phyloP scores from a whole-genome alignment of 2,888 invertebrate species.

The Pardosa pseudoannulata region DNA sequence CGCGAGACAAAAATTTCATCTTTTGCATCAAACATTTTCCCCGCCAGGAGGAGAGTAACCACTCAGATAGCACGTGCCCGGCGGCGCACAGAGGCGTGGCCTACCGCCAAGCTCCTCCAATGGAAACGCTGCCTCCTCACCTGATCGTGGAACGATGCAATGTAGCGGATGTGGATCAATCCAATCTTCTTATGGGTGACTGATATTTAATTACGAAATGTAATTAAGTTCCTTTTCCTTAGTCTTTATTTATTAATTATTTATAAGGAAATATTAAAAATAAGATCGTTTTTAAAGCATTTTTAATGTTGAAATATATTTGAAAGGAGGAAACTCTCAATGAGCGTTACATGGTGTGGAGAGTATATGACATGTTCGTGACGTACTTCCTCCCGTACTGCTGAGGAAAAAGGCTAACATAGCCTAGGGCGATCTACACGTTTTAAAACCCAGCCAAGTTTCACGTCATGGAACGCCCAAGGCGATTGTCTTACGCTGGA shows the following conservation, averaged over 20 bases:
- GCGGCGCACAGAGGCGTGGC: constrained; percentile 61
- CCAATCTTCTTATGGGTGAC: constrained; percentile 21
- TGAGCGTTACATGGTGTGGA: constrained; percentile 28
- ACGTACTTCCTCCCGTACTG: constrained; percentile 54
- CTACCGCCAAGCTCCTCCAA: constrained; percentile 35
- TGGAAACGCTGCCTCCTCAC: constrained; percentile 57
- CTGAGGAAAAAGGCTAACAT: constrained; percentile 63
- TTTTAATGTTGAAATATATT: background rate
- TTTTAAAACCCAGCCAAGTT: constrained; percentile 67
- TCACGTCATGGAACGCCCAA: constrained; percentile 66
- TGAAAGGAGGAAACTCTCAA: background rate
- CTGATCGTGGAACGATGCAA: constrained; percentile 71
- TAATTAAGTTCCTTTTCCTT: background rate
- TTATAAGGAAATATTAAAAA: background rate
- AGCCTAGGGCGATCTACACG: constrained; percentile 66
- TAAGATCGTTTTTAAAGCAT: background rate
- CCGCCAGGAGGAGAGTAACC: constrained; percentile 30
- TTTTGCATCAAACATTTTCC: background rate
- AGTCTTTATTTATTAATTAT: background rate
- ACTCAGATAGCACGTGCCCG: constrained; percentile 69
- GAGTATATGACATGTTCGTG: constrained; percentile 62
- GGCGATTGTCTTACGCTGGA: constrained; percentile 73
- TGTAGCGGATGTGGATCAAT: constrained; percentile 64
- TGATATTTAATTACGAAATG: background rate
- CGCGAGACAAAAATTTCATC: background rate